Evolutionary conservation across 2,797 vertebrate genomes (phyloP), one percentile per base, ranked within the genome.

Genomic region (Cichlasoma orientale): DNA sequence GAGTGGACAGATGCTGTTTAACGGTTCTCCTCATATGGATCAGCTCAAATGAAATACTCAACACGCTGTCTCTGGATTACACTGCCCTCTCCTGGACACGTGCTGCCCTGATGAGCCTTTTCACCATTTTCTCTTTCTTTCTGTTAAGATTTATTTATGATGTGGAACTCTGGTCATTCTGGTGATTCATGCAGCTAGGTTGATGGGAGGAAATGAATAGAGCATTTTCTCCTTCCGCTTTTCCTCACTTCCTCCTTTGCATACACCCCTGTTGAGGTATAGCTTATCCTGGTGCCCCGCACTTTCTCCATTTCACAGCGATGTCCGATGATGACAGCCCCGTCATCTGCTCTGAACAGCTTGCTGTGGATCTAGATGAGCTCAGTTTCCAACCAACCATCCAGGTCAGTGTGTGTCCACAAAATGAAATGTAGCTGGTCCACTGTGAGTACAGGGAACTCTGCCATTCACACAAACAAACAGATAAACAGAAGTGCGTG

Each of bases 51-150:
- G 76, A 87, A 57, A 81, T 41, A 1, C 57, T 59, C 56, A 18
- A 33, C 16, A 52, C 56, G 11, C 47, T 56, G 72, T 50, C 31
- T 70, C 82, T 77, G 68, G 47, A 53, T 47, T 87, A 89, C 85
- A 92, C 82, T 91, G 89, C 90, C 91, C 93, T 88, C 94, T 94
- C 41, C 85, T 93, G 95, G 92, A 59, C 1, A 27, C 25, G 79
- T 1, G 54, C 57, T 78, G 23, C 44, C 27, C 29, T 16, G 21
- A 63, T 36, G 4, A 56, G n/a, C 21, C 57, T 14, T n/a, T 2
- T 72, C 3, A 23, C 13, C 14, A 9, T 25, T 31, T 23, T 44
- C 16, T 5, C 5, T 50, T 2, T 5, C 13, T 44, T 4, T 44
- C 3, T 41, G 1, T 44, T 14, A 14, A 44, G 16, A 13, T 36